Percentiles rank a stretch among this genome's conserved stretches.
Evolutionary conservation across 2,888 invertebrate species (phyloP).

Genomic region (Leptinotarsa rubiginosa): DNA sequence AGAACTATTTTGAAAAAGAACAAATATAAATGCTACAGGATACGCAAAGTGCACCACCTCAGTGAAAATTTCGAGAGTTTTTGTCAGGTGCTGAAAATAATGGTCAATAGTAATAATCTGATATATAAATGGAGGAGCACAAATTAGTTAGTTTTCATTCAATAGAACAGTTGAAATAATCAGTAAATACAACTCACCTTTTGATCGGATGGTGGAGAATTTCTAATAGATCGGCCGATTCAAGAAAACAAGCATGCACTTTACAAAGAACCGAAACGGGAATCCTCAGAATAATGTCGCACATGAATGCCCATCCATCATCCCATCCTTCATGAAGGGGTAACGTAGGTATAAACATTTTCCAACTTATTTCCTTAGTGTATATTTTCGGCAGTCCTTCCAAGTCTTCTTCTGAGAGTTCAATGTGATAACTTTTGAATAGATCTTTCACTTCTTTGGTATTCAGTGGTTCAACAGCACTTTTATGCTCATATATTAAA

Average conservation of each 20-base stretch:
- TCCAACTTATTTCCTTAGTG: constrained; percentile 73
- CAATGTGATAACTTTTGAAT: constrained; percentile 46
- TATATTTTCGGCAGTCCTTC: constrained; percentile 68
- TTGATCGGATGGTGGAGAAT: constrained; percentile 76
- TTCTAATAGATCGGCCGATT: constrained; percentile 70
- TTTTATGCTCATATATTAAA: constrained; percentile 69
- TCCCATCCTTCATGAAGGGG: constrained; percentile 70
- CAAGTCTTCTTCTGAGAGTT: constrained; percentile 62
- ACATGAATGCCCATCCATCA: constrained; percentile 73
- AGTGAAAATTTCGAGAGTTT: not conserved
- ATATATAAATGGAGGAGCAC: not conserved
- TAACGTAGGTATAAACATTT: constrained; percentile 79
- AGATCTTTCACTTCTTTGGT: constrained; percentile 59
- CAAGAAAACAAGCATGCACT: constrained; percentile 72
- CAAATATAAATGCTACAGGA: too few relatives aligned
- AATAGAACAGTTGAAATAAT: not conserved
- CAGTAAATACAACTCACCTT: constrained; percentile 53
- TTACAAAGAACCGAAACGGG: constrained; percentile 79
- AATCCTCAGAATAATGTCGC: constrained; percentile 76
- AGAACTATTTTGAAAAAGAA: too few relatives aligned
- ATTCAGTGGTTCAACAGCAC: constrained; percentile 48
- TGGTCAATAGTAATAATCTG: not conserved
- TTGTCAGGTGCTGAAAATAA: too few relatives aligned
- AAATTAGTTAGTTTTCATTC: not conserved
- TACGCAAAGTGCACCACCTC: too few relatives aligned